phyloP scores from a whole-genome alignment of 2,797 vertebrate species.

The Siniperca scherzeri region DNA sequence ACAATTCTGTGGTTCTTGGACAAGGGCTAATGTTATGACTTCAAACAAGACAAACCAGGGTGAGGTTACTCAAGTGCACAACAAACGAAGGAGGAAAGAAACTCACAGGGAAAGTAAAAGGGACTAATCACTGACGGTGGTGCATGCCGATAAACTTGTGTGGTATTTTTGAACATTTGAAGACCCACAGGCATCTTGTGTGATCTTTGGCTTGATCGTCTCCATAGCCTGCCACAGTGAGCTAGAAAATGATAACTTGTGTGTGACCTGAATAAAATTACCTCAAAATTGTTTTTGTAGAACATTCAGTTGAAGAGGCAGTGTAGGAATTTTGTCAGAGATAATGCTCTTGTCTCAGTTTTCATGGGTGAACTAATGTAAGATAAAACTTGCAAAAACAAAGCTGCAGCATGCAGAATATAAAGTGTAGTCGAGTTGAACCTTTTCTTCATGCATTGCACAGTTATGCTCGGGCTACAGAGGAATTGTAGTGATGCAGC shows the following conservation, averaged over 20 bases:
- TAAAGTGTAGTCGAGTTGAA: neutral
- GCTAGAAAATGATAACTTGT: constrained; percentile 16
- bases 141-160: neutral
- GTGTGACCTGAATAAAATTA: constrained; percentile 43
- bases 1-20: constrained; percentile 17
- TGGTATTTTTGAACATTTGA: constrained; percentile 5
- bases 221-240: neutral
- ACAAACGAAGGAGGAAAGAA: constrained; percentile 1
- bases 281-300: constrained; percentile 14
- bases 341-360: neutral
- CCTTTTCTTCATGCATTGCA: neutral
- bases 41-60: constrained; percentile 1
- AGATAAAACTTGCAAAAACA: constrained; percentile 14
- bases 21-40: constrained; percentile 27
- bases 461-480: neutral
- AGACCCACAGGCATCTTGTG: constrained; percentile 10
- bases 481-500: neutral
- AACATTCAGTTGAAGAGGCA: neutral
- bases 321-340: neutral
- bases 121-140: neutral
- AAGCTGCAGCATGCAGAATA: neutral
- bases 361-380: neutral
- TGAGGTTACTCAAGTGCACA: constrained; percentile 62
- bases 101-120: neutral
- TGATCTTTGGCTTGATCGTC: constrained; percentile 34